A percentile compares a stretch with the other conserved stretches of the same genome.
Evolutionary conservation across 1,140 invertebrate genomes (phyloP).

Genomic region (Drosophila nannoptera): DNA sequence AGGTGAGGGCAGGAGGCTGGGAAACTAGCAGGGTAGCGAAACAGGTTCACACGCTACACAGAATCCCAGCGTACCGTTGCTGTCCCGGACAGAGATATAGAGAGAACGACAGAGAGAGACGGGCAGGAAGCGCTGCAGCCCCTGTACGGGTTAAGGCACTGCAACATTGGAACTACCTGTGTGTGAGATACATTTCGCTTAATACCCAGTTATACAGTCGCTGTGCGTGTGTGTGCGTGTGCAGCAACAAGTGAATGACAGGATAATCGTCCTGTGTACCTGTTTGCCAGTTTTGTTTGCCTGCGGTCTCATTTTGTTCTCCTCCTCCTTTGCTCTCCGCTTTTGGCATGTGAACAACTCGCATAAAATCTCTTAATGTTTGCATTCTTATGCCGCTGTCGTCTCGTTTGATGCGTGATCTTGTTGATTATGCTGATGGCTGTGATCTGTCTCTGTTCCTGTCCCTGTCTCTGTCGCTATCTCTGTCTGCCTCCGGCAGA

Average conservation of each 20-base stretch:
- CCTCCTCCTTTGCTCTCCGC: neutral
- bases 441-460: conserved; percentile 42
- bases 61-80: conserved; percentile 24
- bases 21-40: conserved; percentile 31
- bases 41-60: conserved; percentile 75
- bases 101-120: conserved; percentile 7
- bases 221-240: conserved; percentile 6
- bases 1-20: conserved; percentile 6
- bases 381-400: conserved; percentile 76
- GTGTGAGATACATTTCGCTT: conserved; percentile 37
- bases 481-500: neutral
- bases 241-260: conserved; percentile 78
- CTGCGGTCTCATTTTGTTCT: conserved; percentile 33
- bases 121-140: conserved; percentile 61
- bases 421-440: conserved; percentile 75
- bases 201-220: conserved; percentile 18
- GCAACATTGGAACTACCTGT: conserved; percentile 52
- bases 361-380: conserved; percentile 77
- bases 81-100: neutral
- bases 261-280: conserved; percentile 78
- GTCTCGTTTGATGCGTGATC: conserved; percentile 77
- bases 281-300: conserved; percentile 55
- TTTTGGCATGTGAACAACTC: conserved; percentile 75
- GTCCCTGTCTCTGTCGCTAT: conserved; percentile 6
- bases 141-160: conserved; percentile 46